Evolutionary conservation across 2,797 vertebrate genomes (phyloP), one percentile per base, ranked within the genome.

Genomic region (Danionella dracula): DNA sequence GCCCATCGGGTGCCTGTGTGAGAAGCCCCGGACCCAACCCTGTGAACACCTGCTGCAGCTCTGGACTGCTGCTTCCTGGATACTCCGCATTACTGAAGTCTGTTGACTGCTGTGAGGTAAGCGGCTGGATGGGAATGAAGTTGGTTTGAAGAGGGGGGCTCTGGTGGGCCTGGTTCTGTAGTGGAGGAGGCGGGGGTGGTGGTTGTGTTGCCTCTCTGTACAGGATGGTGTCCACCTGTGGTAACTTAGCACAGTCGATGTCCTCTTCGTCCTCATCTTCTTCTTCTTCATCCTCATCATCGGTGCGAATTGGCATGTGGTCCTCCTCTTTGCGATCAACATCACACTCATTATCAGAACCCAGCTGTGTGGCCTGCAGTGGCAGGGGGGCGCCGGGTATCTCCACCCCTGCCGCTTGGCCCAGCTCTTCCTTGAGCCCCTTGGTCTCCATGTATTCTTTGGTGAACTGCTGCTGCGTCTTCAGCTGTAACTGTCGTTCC

Each of bases 371-470:
- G 68, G 81, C 78, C 59, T 84, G 84, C 27, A 77, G 63, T 59
- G 74, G 69, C 40, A 78, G 80, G 44, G 73, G 67, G 49, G 70
- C 70, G 71, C 82, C 58, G 64, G 83, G 81, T 38, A 75, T 63
- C 45, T 82, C 83, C 4, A 71, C 74, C 87, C 88, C 79, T 88
- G 88, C 70, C 85, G 85, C 66, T 86, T 84, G 67, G 82, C 86
- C 85, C 74, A 88, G 87, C 78, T 94, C 87, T 75, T 96, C 96
- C 85, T 93, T 94, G 87, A 94, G 92, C 84, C 93, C 91, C 92
- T 96, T 96, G 84, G 94, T 93, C 88, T 99, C 97, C 94, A 98
- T 92, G 90, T 95, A 97, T 90, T 99, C 96, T 97, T 98, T 99
- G 94, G 94, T 97, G 92, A 99, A 95, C 86, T 99, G 97, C 91